Percentiles rank a stretch among this genome's conserved stretches.
phyloP scores from a whole-genome alignment of 1,140 invertebrate species.

The Tetranychus urticae region DNA sequence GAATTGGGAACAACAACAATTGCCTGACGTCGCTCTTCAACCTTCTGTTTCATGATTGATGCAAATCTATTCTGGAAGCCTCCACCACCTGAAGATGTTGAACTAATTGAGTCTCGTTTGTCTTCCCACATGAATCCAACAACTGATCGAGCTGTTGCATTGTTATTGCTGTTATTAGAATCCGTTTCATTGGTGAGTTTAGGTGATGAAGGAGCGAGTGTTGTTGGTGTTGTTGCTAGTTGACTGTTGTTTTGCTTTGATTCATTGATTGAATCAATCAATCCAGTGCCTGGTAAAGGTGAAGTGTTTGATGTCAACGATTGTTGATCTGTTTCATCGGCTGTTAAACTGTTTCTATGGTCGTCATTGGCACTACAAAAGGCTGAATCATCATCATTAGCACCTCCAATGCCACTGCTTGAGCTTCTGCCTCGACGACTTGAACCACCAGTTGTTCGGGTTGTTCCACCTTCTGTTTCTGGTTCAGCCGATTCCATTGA shows the following conservation, averaged over 20 bases:
- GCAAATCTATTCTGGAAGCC: constrained; percentile 6
- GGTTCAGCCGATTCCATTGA: constrained; percentile 12
- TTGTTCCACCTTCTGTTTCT: neutral
- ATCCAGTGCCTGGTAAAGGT: neutral
- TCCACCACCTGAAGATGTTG: neutral
- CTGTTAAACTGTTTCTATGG: neutral
- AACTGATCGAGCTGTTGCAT: neutral
- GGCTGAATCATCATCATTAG: neutral
- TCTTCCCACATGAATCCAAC: neutral
- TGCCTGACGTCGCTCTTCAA: neutral
- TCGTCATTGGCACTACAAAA: constrained; percentile 1
- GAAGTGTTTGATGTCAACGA: neutral
- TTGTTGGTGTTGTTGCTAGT: neutral
- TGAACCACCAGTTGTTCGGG: neutral
- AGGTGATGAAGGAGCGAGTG: neutral
- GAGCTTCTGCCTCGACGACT: neutral
- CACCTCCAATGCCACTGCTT: too few species aligned
- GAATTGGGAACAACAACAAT: neutral
- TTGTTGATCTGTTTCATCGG: constrained; percentile 1
- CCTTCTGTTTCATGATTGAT: constrained; percentile 3
- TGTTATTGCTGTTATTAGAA: neutral
- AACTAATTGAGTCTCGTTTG: neutral
- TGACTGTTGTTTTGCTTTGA: too few species aligned
- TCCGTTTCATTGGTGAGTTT: neutral
- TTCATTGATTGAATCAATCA: neutral